These are phyloP conservation scores for Mohoua ochrocephala DNA, from an alignment of 2,113 vertebrate species.

Conservation along the genomic window DNA sequence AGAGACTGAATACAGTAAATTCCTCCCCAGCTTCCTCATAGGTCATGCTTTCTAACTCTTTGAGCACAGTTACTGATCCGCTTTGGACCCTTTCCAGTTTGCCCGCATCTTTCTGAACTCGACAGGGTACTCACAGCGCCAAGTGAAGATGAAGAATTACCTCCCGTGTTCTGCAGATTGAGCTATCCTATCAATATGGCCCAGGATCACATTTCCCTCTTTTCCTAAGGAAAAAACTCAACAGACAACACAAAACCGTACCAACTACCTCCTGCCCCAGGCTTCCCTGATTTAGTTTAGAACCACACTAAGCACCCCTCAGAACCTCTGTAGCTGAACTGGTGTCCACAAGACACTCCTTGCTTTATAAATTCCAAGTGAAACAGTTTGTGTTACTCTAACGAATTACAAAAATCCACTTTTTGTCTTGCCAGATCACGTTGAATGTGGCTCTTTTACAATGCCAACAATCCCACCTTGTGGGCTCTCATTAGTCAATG, in stretches of 20 bases:
- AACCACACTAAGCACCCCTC: neutral
- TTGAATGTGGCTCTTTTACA: neutral
- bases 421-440: neutral
- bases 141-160: neutral
- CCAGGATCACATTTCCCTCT: neutral
- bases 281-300: neutral
- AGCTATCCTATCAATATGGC: neutral
- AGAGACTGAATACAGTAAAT: neutral
- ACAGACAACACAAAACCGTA: neutral
- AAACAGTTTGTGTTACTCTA: neutral
- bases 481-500: neutral
- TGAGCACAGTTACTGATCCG: neutral
- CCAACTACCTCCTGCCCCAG: neutral
- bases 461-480: neutral
- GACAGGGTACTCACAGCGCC: neutral
- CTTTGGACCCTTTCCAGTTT: neutral
- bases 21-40: constrained; percentile 2
- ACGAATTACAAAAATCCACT: neutral
- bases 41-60: neutral
- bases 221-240: neutral
- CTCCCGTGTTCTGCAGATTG: neutral
- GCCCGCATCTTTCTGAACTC: neutral
- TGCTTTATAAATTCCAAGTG: neutral
- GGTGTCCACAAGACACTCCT: neutral
- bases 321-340: neutral